These are phyloP conservation scores for Microtus montanus DNA, from an alignment of 2,113 vertebrate genomes.

Conservation along the genomic window DNA sequence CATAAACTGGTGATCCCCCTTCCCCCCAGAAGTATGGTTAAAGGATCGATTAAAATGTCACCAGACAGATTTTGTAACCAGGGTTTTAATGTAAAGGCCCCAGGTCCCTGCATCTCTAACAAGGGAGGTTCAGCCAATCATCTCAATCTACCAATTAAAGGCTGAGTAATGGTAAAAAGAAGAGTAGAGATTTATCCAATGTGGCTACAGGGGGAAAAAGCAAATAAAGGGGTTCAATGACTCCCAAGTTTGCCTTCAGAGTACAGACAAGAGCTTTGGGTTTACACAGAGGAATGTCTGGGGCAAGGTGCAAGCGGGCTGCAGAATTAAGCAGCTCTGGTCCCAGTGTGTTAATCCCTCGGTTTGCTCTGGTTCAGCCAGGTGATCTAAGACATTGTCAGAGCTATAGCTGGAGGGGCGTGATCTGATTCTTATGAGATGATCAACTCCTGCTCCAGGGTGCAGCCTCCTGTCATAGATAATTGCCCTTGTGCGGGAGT, in stretches of 20 bases:
- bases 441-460: neutral
- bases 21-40: neutral
- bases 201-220: neutral
- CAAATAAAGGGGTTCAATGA: neutral
- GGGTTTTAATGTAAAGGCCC: neutral
- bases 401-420: neutral
- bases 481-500: neutral
- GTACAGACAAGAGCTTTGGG: neutral
- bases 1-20: neutral
- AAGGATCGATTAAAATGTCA: neutral
- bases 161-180: neutral
- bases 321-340: neutral
- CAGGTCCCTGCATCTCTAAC: neutral
- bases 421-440: neutral
- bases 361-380: neutral
- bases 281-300: neutral
- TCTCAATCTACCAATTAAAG: neutral
- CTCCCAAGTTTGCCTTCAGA: neutral
- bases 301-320: neutral
- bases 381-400: neutral
- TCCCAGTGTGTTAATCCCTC: neutral
- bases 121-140: neutral
- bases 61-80: neutral
- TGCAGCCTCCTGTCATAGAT: neutral
- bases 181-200: neutral